Conservation (phyloP, 1,140 invertebrate genomes). For the Rhysida immarginata region DNA sequence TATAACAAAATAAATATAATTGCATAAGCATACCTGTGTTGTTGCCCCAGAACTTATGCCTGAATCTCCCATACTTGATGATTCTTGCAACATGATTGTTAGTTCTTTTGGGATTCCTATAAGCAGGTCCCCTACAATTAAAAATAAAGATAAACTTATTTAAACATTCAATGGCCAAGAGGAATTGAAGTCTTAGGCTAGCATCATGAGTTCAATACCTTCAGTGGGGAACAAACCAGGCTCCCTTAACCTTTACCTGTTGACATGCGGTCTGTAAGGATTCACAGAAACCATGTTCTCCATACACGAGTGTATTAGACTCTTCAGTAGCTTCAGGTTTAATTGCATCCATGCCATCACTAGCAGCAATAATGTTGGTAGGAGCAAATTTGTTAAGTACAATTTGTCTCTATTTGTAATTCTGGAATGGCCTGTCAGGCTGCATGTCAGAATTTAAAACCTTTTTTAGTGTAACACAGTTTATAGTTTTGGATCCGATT, state of each 20-base stretch:
- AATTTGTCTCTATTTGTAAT: too few species aligned
- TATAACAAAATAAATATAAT: background rate
- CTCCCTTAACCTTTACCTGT: too few species aligned
- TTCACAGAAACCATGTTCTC: background rate
- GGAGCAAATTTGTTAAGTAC: too few species aligned
- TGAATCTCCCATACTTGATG: constrained; percentile 82
- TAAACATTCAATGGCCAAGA: background rate
- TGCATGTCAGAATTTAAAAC: too few species aligned
- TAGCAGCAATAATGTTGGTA: background rate
- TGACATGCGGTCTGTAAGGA: background rate
- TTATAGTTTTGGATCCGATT: too few species aligned
- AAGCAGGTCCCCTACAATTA: constrained; percentile 64
- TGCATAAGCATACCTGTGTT: constrained; percentile 64
- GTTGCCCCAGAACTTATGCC: constrained; percentile 90
- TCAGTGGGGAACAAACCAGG: too few species aligned
- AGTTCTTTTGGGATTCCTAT: constrained; percentile 72
- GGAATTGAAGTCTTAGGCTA: background rate
- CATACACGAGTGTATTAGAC: too few species aligned
- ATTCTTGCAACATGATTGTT: constrained; percentile 89
- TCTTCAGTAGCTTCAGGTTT: background rate
- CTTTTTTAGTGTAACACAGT: too few species aligned
- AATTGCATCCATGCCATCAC: background rate
- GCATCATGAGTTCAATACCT: too few species aligned
- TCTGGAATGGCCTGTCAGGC: too few species aligned
- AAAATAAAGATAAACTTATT: constrained; percentile 53